A percentile compares a stretch with the other conserved stretches of the same genome.
phyloP scores from a whole-genome alignment of 2,888 invertebrate species.

The Calephelis perditalis region DNA sequence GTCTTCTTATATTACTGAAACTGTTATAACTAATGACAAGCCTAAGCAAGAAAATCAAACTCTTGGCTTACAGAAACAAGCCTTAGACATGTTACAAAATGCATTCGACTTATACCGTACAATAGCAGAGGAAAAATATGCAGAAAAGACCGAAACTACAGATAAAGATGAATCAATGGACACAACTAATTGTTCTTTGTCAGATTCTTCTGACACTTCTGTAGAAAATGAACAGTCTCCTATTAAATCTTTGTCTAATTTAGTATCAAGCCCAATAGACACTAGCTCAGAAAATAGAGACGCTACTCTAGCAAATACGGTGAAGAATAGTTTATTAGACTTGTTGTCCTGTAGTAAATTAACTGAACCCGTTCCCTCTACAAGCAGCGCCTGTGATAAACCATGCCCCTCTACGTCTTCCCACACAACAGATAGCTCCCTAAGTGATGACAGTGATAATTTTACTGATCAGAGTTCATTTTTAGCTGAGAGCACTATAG shows the following conservation, averaged over 20 bases:
- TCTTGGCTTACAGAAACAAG: slow-evolving; percentile 53
- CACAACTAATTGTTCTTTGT: slow-evolving; percentile 50
- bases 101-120: slow-evolving; percentile 65
- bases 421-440: slow-evolving; percentile 60
- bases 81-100: slow-evolving; percentile 68
- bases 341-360: slow-evolving; percentile 59
- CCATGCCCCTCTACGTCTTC: slow-evolving; percentile 46
- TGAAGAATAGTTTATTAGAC: slow-evolving; percentile 66
- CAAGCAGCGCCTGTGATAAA: slow-evolving; percentile 53
- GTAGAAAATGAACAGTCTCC: slow-evolving; percentile 74
- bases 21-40: slow-evolving; percentile 40
- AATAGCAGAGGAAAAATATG: slow-evolving; percentile 61
- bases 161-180: slow-evolving; percentile 53
- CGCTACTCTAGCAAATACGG: slow-evolving; percentile 50
- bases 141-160: slow-evolving; percentile 43
- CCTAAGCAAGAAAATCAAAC: slow-evolving; percentile 39
- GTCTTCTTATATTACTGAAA: slow-evolving; percentile 42
- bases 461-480: slow-evolving; percentile 71
- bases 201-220: slow-evolving; percentile 54
- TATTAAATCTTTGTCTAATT: slow-evolving; percentile 80
- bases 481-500: slow-evolving; percentile 67
- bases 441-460: slow-evolving; percentile 67
- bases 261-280: slow-evolving; percentile 78
- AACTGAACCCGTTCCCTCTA: slow-evolving; percentile 53
- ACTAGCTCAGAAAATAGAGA: slow-evolving; percentile 47